Evolutionary conservation across 2,888 invertebrate genomes (phyloP).

Genomic region (Drosophila emarginata): DNA sequence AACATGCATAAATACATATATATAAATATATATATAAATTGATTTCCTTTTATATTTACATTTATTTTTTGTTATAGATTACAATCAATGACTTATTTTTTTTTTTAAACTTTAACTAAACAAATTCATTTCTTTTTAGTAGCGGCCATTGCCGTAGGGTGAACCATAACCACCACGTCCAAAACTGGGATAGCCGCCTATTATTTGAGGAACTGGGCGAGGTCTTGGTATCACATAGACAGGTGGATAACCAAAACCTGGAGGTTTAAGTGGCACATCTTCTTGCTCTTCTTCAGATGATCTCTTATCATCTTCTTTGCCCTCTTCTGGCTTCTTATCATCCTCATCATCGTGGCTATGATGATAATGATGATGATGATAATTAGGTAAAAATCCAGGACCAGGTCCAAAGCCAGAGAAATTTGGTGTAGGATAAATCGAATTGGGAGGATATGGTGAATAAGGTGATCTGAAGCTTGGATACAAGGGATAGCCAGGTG

Average conservation of each 20-base stretch:
- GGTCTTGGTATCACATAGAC: constrained; percentile 41
- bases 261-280: constrained; percentile 20
- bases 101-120: background rate
- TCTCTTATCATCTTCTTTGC: constrained; percentile 4
- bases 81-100: background rate
- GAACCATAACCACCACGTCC: constrained; percentile 50
- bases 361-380: background rate
- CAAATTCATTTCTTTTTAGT: constrained; percentile 6
- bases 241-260: constrained; percentile 50
- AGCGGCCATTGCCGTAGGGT: constrained; percentile 50
- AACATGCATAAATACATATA: background rate
- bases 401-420: constrained; percentile 24
- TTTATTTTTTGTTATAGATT: constrained; percentile 5
- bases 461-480: constrained; percentile 33
- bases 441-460: constrained; percentile 37
- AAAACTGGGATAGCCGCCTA: constrained; percentile 27
- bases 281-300: constrained; percentile 6
- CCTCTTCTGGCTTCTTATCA: constrained; percentile 11
- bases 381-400: background rate
- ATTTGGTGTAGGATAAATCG: background rate
- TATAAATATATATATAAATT: background rate
- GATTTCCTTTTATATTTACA: constrained; percentile 14
- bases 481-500: constrained; percentile 18
- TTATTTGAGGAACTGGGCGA: constrained; percentile 22
- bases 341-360: constrained; percentile 3